Conservation (phyloP, 2,888 invertebrate species). For the Diaphora mendica region DNA sequence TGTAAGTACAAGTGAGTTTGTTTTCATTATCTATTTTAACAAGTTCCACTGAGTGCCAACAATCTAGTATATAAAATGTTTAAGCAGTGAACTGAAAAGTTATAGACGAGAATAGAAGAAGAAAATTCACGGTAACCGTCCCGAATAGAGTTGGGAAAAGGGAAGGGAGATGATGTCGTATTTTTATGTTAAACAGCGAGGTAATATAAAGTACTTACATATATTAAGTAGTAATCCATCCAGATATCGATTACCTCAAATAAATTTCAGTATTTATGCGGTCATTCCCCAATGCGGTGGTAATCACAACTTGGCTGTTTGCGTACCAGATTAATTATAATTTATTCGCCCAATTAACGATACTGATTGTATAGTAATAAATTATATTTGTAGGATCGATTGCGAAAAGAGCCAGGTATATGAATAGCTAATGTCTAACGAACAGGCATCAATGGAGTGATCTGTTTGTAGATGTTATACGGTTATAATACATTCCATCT, state of each 20-base stretch:
- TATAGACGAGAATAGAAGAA: too few relatives aligned
- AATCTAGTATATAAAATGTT: too few relatives aligned
- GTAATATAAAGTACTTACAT: too few relatives aligned
- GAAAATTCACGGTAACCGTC: too few relatives aligned
- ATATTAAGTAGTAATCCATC: background rate
- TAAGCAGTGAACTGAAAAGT: too few relatives aligned
- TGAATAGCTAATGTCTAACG: slow-evolving; percentile 59
- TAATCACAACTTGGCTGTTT: background rate
- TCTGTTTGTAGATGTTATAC: background rate
- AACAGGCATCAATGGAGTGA: background rate
- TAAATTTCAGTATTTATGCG: background rate
- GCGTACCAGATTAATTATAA: slow-evolving; percentile 3
- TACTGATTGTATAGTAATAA: slow-evolving; percentile 53
- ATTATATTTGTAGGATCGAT: slow-evolving; percentile 55
- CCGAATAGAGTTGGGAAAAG: too few relatives aligned
- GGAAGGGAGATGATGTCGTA: too few relatives aligned
- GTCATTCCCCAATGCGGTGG: background rate
- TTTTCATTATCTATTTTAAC: too few relatives aligned
- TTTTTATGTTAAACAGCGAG: too few relatives aligned
- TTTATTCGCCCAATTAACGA: slow-evolving; percentile 41
- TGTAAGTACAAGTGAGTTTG: too few relatives aligned
- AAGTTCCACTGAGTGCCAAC: too few relatives aligned
- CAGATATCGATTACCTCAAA: background rate
- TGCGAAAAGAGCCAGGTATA: slow-evolving; percentile 48
- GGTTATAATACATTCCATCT: background rate